Conservation (phyloP, 2,113 vertebrate species). For the Uropsilus gracilis region DNA sequence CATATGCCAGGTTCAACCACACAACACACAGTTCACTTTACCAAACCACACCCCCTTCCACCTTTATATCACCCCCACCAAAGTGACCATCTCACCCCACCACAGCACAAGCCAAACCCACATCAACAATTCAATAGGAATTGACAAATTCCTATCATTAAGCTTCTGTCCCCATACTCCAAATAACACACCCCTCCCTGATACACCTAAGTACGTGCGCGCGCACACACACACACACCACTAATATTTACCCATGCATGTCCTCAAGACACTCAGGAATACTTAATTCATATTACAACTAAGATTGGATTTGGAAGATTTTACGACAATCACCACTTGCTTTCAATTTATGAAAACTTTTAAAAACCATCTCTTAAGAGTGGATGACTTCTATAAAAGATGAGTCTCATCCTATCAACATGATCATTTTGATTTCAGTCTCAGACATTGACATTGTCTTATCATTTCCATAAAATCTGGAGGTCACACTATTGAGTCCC, state of each 20-base stretch:
- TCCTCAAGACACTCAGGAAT: background rate
- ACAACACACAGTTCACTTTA: background rate
- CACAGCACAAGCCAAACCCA: background rate
- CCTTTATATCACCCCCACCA: accelerated
- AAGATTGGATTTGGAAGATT: background rate
- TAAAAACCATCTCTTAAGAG: background rate
- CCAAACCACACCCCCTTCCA: background rate
- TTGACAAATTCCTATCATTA: background rate
- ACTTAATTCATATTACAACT: background rate
- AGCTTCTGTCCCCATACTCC: background rate
- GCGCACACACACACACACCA: background rate
- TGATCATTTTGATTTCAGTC: background rate
- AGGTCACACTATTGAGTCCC: background rate
- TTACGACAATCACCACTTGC: background rate
- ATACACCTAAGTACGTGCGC: background rate
- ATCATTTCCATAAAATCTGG: background rate
- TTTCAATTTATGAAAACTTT: background rate
- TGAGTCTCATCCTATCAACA: background rate
- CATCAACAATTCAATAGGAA: background rate
- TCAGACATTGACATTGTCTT: background rate
- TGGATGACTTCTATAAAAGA: background rate
- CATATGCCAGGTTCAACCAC: background rate
- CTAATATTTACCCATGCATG: background rate
- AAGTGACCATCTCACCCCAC: background rate
- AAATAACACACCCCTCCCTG: background rate